Evolutionary conservation across 2,113 vertebrate species (phyloP), one percentile per base, ranked within the genome.

Genomic region (Odocoileus hemionus): DNA sequence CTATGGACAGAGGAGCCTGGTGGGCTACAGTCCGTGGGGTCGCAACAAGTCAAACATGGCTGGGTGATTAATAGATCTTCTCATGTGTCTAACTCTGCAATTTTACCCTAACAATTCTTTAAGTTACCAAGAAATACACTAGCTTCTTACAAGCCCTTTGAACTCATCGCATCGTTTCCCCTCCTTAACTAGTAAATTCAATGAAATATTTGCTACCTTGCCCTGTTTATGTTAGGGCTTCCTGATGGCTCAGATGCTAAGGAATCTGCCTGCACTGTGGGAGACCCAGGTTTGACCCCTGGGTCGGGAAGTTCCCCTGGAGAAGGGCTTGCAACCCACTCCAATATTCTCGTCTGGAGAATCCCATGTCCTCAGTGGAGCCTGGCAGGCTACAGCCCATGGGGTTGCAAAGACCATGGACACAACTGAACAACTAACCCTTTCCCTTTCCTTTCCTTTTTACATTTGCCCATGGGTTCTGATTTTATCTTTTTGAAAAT

Each of bases 131-230:
- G 39, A 78, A 85, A 84, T 23, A 80, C 21, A 52, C 26, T 21
- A 54, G 47, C 74, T 79, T 95, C 86, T 67, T 76, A 82, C 76
- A 84, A 50, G 43, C 14, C 96, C 86, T 89, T 88, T 85, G 54
- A 93, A 16, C 3, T 43, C 10, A 36, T 87, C 43, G 25, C 57
- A 57, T 78, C 10, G 82, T 79, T 14, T 45, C 61, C 30, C n/a
- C 6, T 96, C 10, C 54, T 55, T 87, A 87, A 70, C 55, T 78
- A 85, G 52, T 61, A 23, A 92, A 4, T 33, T 74, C 55, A 86
- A 30, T 80, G 33, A 95, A 91, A 43, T 80, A 74, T 28, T 95
- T 64, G 15, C 36, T n/a, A 80, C 2, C 4, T 33, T 33, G 1
- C 90, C 25, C 74, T 64, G 91, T 61, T 36, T 36, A n/a, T 11